Evolutionary conservation across 1,140 invertebrate species (phyloP).

Genomic region (Lepidostoma basale): DNA sequence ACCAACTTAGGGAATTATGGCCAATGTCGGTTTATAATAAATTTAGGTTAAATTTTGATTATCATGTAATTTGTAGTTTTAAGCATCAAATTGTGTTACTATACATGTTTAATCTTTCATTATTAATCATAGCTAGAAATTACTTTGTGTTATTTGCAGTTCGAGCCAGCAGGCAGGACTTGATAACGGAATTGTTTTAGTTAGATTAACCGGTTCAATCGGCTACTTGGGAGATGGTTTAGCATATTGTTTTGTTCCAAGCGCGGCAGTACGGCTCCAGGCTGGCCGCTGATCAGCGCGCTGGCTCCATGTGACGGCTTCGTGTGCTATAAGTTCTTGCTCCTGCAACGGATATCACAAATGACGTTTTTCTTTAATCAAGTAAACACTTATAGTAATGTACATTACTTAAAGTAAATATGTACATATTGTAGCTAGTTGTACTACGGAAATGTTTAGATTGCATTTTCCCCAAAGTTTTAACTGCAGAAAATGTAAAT

Average conservation of each 20-base stretch:
- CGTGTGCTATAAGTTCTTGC: too few species aligned
- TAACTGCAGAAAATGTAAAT: constrained; percentile 43
- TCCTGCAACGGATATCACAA: too few species aligned
- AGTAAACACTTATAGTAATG: constrained; percentile 29
- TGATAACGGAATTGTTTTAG: constrained; percentile 1
- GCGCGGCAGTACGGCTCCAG: too few species aligned
- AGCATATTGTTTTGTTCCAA: constrained; percentile 23
- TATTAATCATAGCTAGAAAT: constrained; percentile 29
- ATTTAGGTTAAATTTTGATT: constrained; percentile 43
- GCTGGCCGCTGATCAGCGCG: too few species aligned
- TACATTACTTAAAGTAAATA: constrained; percentile 40
- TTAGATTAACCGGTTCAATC: constrained; percentile 29
- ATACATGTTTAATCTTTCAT: constrained; percentile 39
- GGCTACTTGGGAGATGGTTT: constrained; percentile 8
- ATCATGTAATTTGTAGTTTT: constrained; percentile 43
- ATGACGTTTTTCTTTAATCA: too few species aligned
- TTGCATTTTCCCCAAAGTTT: constrained; percentile 44
- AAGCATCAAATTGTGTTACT: constrained; percentile 43
- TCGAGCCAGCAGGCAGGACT: constrained; percentile 16
- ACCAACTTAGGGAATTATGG: constrained; percentile 44
- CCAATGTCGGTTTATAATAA: constrained; percentile 39
- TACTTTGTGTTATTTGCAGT: constrained; percentile 30
- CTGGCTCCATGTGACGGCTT: too few species aligned
- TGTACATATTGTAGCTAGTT: constrained; percentile 45
- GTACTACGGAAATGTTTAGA: constrained; percentile 43